phyloP scores from a whole-genome alignment of 1,140 invertebrate species.

The Prorops nasuta region DNA sequence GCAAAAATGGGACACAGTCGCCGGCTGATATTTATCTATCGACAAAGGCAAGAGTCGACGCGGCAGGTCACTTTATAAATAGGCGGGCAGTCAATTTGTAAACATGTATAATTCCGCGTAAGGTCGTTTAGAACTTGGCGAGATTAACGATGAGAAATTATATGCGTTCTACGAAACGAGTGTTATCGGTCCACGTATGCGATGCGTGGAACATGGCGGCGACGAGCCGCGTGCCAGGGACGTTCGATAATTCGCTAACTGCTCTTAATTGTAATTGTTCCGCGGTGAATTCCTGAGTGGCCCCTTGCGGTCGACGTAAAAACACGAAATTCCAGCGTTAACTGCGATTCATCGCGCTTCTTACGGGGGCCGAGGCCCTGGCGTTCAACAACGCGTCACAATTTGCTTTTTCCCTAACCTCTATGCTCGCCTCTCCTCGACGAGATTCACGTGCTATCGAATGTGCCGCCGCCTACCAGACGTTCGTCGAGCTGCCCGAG shows the following conservation, averaged over 20 bases:
- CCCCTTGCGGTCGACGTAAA: constrained; percentile 36
- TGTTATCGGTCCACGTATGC: constrained; percentile 34
- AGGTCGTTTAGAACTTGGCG: neutral
- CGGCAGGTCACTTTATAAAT: no score
- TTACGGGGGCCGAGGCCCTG: constrained; percentile 20
- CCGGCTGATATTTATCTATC: no score
- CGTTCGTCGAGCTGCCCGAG: no score
- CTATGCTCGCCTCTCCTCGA: neutral
- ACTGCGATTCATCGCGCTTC: constrained; percentile 51
- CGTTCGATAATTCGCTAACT: constrained; percentile 55
- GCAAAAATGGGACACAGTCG: neutral
- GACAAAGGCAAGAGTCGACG: no score
- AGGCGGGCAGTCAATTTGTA: neutral
- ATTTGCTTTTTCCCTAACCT: constrained; percentile 41
- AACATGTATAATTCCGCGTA: neutral
- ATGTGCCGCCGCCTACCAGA: no score
- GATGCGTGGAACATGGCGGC: constrained; percentile 39
- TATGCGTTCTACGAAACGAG: constrained; percentile 27
- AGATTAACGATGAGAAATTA: constrained; percentile 17
- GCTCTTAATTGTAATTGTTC: constrained; percentile 58
- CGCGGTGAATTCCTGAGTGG: constrained; percentile 48
- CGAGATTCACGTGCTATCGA: no score
- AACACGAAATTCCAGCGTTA: constrained; percentile 54
- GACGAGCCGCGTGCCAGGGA: constrained; percentile 36
- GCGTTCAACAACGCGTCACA: constrained; percentile 33